Conservation (phyloP, 37 sponge, comb jelly and placozoan species). For the Chondrosia reniformis region DNA sequence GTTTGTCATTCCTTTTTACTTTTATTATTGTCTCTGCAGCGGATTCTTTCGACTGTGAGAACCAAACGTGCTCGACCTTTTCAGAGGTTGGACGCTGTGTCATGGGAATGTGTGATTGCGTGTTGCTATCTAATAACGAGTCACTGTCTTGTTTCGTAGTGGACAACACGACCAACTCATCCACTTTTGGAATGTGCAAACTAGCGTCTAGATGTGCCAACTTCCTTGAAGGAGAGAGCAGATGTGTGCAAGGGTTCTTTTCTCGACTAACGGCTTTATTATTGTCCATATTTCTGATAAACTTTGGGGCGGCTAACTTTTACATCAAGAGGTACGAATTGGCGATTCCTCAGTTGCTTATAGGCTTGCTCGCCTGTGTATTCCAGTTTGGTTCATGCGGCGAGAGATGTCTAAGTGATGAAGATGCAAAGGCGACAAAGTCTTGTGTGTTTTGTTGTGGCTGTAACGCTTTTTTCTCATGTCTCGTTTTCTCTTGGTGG, state of each 20-base stretch:
- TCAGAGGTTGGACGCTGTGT: too few relatives aligned
- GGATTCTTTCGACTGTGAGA: too few relatives aligned
- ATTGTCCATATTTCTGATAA: conserved; percentile 66
- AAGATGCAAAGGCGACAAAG: conserved; percentile 19
- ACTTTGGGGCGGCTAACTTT: conserved; percentile 82
- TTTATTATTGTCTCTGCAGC: too few relatives aligned
- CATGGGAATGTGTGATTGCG: too few relatives aligned
- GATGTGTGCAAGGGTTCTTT: conserved; percentile 25
- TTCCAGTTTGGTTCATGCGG: conserved; percentile 68
- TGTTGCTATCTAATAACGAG: too few relatives aligned
- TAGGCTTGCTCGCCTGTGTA: conserved; percentile 51
- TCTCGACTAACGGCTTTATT: conserved; percentile 47
- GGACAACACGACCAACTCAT: too few relatives aligned
- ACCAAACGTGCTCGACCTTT: too few relatives aligned
- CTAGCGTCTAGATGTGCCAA: too few relatives aligned
- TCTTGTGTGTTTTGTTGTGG: conserved; percentile 55
- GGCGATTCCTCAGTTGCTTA: conserved; percentile 69
- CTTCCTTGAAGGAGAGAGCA: background rate
- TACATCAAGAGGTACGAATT: conserved; percentile 63
- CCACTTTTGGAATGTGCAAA: too few relatives aligned
- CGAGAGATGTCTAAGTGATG: conserved; percentile 26
- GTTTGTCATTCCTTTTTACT: too few relatives aligned
- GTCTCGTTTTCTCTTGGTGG: conserved; percentile 72
- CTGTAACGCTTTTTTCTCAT: conserved; percentile 48
- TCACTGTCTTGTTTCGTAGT: too few relatives aligned